Evolutionary conservation across 2,797 vertebrate species (phyloP).

Genomic region (Benthosema pterotum): DNA sequence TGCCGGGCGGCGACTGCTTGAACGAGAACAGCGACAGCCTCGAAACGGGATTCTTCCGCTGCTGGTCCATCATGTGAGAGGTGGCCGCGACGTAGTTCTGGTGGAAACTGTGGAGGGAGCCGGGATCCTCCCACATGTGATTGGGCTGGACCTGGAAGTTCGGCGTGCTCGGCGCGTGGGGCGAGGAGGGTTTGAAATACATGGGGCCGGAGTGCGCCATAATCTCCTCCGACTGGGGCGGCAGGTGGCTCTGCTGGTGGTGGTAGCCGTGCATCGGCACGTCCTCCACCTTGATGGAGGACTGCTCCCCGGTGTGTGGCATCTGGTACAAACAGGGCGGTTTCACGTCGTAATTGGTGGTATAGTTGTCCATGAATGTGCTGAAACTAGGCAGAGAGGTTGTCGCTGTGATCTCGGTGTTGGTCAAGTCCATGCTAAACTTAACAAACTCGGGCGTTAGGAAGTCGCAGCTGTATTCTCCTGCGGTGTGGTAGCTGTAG

Average conservation of each 20-base stretch:
- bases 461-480: conserved; percentile 99
- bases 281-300: conserved; percentile 98
- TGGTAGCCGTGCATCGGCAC: conserved; percentile 97
- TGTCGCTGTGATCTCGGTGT: conserved; percentile 98
- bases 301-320: conserved; percentile 94
- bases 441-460: conserved; percentile 99
- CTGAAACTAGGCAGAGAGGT: conserved; percentile 93
- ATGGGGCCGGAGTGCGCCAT: conserved; percentile 93
- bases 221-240: conserved; percentile 93
- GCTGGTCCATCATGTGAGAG: conserved; percentile 94
- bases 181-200: conserved; percentile 96
- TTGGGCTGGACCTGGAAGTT: conserved; percentile 94
- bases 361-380: conserved; percentile 95
- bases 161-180: conserved; percentile 87
- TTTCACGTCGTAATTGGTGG: conserved; percentile 96
- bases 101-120: conserved; percentile 96
- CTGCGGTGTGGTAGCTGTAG: conserved; percentile 95
- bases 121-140: conserved; percentile 97
- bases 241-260: conserved; percentile 92
- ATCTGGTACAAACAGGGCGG: conserved; percentile 99
- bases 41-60: conserved; percentile 94
- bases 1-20: conserved; percentile 97
- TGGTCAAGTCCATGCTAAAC: conserved; percentile 99
- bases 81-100: conserved; percentile 95
- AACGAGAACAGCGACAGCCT: conserved; percentile 97